Evolutionary conservation across 2,888 invertebrate genomes (phyloP), one percentile per base, ranked within the genome.

Genomic region (Nemurella pictetii): DNA sequence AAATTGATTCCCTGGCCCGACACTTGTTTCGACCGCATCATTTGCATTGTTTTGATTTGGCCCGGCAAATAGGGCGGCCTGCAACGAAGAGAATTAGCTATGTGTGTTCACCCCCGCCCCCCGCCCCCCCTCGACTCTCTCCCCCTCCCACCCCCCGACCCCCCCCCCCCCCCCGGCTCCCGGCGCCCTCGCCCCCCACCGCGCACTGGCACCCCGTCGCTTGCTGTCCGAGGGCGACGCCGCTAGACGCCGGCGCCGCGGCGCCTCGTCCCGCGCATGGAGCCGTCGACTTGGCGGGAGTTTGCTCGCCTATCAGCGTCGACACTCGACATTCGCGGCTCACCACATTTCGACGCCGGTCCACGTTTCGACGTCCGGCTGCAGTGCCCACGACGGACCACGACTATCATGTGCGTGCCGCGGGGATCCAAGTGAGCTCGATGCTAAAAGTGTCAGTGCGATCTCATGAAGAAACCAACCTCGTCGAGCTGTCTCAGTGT

Each of bases 191-290:
- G 55, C 55, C 55, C 4, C 35, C 55, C 55, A 12, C 5, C 73
- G 15, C 83, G 7, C 25, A 20, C 28, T 73, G 82, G 29, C 36
- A 35, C 82, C 35, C 55, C 72, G 74, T 27, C 28, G 55, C 55
- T 55, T 1, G 55, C 55, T 20, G 55, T 55, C 55, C 55, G 83
- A 74, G 26, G 26, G 74, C 73, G 32, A 35, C 20, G 83, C 83
- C 28, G 83, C 26, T 20, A 15, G 75, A 32, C 75, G 74, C n/a
- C 83, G 30, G 74, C 35, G n/a, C 28, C 32, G 83, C 26, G 28
- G 73, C 30, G 72, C 84, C 72, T 20, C 35, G 80, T n/a, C 12
- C 32, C 84, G 84, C 82, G 35, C 32, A 74, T 72, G 72, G 73
- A 12, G 30, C 81, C n/a, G 7, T n/a, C 29, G 55, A 9, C 35